Percentiles rank a stretch among this genome's conserved stretches.
Conservation (phyloP, 2,113 vertebrate species). For the Ovibos moschatus region DNA sequence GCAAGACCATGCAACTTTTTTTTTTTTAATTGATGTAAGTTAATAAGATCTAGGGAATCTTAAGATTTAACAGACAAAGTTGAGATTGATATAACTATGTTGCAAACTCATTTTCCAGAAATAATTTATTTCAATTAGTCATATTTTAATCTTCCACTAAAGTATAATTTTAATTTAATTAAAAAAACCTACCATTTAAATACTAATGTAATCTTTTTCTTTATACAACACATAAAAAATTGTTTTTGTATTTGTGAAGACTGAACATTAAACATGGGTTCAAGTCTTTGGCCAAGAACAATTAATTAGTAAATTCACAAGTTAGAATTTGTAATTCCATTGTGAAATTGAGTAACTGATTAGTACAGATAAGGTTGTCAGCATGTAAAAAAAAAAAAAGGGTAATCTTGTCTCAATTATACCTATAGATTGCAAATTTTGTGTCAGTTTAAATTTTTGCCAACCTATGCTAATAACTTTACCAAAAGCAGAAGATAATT, state of each 20-base stretch:
- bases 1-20: neutral
- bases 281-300: neutral
- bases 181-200: neutral
- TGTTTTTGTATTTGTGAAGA: neutral
- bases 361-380: neutral
- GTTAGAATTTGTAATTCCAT: neutral
- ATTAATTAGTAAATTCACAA: slow-evolving; percentile 15
- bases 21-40: neutral
- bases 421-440: slow-evolving; percentile 8
- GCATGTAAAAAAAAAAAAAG: slow-evolving; percentile 6
- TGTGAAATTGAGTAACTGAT: neutral
- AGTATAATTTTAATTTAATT: neutral
- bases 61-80: neutral
- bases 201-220: neutral
- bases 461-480: neutral
- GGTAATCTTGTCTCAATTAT: neutral
- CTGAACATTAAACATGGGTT: neutral
- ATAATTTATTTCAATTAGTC: neutral
- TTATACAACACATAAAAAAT: neutral
- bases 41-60: neutral
- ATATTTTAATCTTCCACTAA: slow-evolving; percentile 11
- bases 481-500: slow-evolving; percentile 7
- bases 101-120: neutral
- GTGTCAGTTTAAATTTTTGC: slow-evolving; percentile 29
- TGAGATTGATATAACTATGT: neutral